Conservation (phyloP, 2,797 vertebrate species). For the Rhinella marina region DNA sequence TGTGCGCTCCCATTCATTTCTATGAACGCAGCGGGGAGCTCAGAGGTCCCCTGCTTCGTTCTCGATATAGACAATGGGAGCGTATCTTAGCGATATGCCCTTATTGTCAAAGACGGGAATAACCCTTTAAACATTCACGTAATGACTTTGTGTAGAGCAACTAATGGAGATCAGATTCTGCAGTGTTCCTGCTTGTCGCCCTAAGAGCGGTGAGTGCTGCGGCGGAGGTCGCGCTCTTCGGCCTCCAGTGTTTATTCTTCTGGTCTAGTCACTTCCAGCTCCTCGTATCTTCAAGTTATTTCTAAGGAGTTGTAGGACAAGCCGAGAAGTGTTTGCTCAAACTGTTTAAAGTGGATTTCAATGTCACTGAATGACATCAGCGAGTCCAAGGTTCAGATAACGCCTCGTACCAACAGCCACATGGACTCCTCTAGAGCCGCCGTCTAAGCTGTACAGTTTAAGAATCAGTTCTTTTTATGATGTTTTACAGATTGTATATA, state of each 20-base stretch:
- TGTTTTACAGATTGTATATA: too few relatives aligned
- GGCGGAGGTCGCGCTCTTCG: background rate
- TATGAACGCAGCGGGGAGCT: too few relatives aligned
- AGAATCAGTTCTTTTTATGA: too few relatives aligned
- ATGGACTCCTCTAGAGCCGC: background rate
- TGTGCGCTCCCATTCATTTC: too few relatives aligned
- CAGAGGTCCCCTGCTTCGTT: too few relatives aligned
- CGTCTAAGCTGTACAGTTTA: background rate
- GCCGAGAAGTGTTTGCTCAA: conserved; percentile 19
- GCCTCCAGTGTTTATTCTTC: background rate
- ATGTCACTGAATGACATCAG: conserved; percentile 1
- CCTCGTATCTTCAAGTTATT: background rate
- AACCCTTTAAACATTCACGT: too few relatives aligned
- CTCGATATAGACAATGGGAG: too few relatives aligned
- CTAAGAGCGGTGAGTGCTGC: background rate
- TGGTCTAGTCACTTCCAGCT: background rate
- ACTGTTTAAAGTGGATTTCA: conserved; percentile 12
- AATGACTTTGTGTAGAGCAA: too few relatives aligned
- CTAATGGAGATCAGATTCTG: too few relatives aligned
- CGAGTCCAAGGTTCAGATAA: background rate
- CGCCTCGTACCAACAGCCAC: background rate
- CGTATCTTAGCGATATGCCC: too few relatives aligned
- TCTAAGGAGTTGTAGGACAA: background rate
- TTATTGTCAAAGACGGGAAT: too few relatives aligned
- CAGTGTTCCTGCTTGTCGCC: background rate